Evolutionary conservation across 2,888 invertebrate genomes (phyloP).

Genomic region (Chelonus formosanus): DNA sequence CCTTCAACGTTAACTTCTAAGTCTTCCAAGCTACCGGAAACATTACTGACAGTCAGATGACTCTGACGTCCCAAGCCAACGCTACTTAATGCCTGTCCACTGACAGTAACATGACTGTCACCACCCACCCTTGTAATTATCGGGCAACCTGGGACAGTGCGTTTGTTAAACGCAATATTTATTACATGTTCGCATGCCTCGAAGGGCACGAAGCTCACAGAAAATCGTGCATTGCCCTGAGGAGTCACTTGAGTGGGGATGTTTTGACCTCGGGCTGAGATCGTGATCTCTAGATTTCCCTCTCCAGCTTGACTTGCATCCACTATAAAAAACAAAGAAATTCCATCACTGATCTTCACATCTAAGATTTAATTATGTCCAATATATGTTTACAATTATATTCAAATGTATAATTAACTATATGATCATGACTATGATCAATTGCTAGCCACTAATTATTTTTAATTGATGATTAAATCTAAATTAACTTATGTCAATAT

Average conservation of each 20-base stretch:
- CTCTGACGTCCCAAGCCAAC: constrained; percentile 63
- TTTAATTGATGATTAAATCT: no score
- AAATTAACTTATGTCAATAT: no score
- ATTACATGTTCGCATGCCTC: constrained; percentile 94
- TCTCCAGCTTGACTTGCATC: constrained; percentile 97
- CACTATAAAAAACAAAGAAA: constrained; percentile 66
- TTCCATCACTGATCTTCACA: no score
- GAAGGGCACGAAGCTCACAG: constrained; percentile 95
- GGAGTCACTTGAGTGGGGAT: constrained; percentile 96
- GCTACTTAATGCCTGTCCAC: constrained; percentile 69
- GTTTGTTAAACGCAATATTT: constrained; percentile 97
- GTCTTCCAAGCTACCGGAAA: constrained; percentile 88
- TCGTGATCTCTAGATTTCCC: constrained; percentile 96
- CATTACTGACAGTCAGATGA: constrained; percentile 69
- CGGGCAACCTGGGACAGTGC: constrained; percentile 88
- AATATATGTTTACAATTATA: no score
- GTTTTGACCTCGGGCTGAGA: constrained; percentile 90
- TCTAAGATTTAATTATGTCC: no score
- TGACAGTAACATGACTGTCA: constrained; percentile 69
- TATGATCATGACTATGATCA: no score
- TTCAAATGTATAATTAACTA: no score
- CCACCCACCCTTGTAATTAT: constrained; percentile 82
- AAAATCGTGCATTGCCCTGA: constrained; percentile 89
- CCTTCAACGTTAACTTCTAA: constrained; percentile 97
- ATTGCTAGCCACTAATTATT: no score